Conservation (phyloP, 30 jellyfish, hydroid and myxozoan genomes). For the Haliclystus octoradiatus region DNA sequence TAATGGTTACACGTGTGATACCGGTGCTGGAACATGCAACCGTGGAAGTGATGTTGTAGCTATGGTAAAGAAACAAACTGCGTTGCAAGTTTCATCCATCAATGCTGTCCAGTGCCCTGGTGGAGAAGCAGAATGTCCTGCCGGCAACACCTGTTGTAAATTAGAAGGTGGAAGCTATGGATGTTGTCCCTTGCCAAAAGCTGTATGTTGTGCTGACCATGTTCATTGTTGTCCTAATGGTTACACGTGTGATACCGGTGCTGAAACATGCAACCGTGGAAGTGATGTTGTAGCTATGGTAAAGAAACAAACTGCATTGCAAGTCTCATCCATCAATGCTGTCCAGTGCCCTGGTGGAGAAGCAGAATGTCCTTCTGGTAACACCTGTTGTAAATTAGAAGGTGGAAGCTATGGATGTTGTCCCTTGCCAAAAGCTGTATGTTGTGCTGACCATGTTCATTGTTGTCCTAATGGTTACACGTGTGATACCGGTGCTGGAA, state of each 20-base stretch:
- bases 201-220: constrained; percentile 36
- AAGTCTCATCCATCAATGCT: too few relatives aligned
- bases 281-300: not conserved
- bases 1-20: constrained; percentile 10
- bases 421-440: constrained; percentile 31
- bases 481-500: constrained; percentile 14
- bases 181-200: constrained; percentile 46
- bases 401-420: constrained; percentile 42
- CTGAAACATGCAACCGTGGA: constrained; percentile 5
- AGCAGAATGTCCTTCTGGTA: constrained; percentile 37
- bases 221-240: constrained; percentile 38
- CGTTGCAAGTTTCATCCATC: not conserved
- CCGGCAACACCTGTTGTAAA: constrained; percentile 30
- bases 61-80: not conserved
- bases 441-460: constrained; percentile 41
- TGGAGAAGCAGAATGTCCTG: constrained; percentile 12
- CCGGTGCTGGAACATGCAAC: not conserved
- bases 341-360: too few relatives aligned
- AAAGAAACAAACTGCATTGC: too few relatives aligned
- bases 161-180: constrained; percentile 27
- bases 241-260: constrained; percentile 12
- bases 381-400: constrained; percentile 31
- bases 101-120: constrained; percentile 31
- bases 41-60: not conserved
- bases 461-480: constrained; percentile 48